Conservation (phyloP, 2,888 invertebrate species). For the Himalopsyche kuldschensis region DNA sequence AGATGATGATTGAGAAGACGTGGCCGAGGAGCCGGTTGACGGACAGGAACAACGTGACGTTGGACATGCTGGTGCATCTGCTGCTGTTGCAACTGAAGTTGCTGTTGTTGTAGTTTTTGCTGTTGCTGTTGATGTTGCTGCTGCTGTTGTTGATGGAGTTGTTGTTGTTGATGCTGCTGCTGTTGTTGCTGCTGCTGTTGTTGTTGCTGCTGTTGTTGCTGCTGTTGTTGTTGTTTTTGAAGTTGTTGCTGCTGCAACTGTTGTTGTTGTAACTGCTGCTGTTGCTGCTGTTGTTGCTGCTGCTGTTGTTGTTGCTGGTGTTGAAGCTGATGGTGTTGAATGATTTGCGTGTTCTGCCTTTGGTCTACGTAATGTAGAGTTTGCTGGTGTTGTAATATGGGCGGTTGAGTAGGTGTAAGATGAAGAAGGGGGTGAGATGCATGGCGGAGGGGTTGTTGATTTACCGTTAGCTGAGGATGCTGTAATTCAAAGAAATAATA, state of each 20-base stretch:
- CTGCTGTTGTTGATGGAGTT: conserved; percentile 47
- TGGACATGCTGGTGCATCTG: conserved; percentile 44
- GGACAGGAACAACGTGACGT: conserved; percentile 42
- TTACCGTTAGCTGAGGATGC: conserved; percentile 40
- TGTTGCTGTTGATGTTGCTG: conserved; percentile 48
- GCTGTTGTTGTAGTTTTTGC: conserved; percentile 44
- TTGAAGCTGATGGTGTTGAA: conserved; percentile 44
- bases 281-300: conserved; percentile 43
- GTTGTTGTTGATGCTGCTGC: conserved; percentile 47
- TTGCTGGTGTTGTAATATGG: conserved; percentile 30
- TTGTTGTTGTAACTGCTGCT: conserved; percentile 47
- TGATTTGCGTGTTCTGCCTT: conserved; percentile 29
- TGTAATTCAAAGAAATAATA: conserved; percentile 39
- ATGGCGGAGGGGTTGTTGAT: conserved; percentile 24
- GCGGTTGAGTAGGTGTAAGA: conserved; percentile 37
- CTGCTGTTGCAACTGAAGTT: conserved; percentile 44
- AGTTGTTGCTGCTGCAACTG: conserved; percentile 30
- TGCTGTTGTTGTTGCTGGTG: conserved; percentile 40
- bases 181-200: conserved; percentile 43
- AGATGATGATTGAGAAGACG: conserved; percentile 27
- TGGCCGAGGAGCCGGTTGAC: conserved; percentile 41
- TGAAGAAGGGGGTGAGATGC: conserved; percentile 38
- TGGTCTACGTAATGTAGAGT: conserved; percentile 38
- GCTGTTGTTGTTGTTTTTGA: conserved; percentile 29
- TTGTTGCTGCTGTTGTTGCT: conserved; percentile 23